Base-by-base conservation (phyloP, 1,140 invertebrate genomes). In the Tetramorium parvispinum region DNA sequence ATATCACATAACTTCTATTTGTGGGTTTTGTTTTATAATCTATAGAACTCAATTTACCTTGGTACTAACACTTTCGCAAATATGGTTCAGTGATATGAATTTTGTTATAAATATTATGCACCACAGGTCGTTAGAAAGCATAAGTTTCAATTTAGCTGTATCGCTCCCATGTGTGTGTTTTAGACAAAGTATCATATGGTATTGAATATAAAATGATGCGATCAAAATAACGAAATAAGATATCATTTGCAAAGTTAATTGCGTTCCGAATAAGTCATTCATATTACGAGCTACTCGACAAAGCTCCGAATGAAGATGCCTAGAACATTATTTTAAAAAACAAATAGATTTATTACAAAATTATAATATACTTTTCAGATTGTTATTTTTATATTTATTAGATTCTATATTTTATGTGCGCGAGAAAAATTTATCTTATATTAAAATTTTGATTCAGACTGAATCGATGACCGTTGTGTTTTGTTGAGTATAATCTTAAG, bases 271-370 rank as follows among this genome's bases (percentile, higher is more conserved):
- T 7, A 79, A 79, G 4, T 32, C 16, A 7, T 79, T 79, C 24
- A 66, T 65, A 4, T 65, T 18, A n/a, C 77, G 77, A 66, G 57
- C 57, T 79, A 66, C 11, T 66, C 32, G 24, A 55, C 77, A 79
- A n/a, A 79, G 59, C 13, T 79, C 77, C 6, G 16, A 53, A 51
- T 79, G 59, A 46, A 79, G 43, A 32, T 79, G 77, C 40, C 59
- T 79, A 24, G 21, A 79, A 79, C 1, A 73, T 71, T 73, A 73
- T 37, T 18, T n/a, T 32, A 68, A 13, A 24, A 49, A 49, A 51
- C 8, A 27, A 71, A 53, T 53, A 51, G n/a, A 43, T 10, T 2
- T 66, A 21, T 21, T 66, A 21, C 3, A 40, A 65, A 65, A 40
- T 40, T 65, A 65, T 55, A n/a, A 21, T 21, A 46, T 7, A 65